Base-by-base conservation (phyloP, 2,113 vertebrate genomes). In the Lampris incognitus region DNA sequence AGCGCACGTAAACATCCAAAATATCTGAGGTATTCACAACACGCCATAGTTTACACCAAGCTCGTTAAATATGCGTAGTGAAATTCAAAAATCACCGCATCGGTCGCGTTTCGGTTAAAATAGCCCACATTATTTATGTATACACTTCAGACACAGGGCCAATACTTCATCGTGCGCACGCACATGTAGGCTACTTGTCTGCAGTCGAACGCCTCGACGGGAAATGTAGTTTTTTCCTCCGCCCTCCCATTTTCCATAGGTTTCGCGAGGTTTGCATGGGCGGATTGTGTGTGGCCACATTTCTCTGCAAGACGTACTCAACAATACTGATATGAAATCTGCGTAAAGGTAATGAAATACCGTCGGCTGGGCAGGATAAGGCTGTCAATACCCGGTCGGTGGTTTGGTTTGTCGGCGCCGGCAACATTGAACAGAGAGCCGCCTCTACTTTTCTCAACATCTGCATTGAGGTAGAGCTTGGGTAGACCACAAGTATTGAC, bases 191-290 rank as follows among this genome's bases (percentile, higher is more conserved):
- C 39, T 9, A 39, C 2, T 37, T 42, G n/a, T 58, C 11, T 38
- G 39, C 42, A 11, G 62, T 24, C 46, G 60, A 2, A 6, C 0
- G 49, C 76, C 79, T 71, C 56, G 2, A 62, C 73, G 92, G 89
- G 90, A 89, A 68, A 0, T 78, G 0, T 66, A 90, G 89, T 90
- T 68, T 68, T 64, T 50, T 36, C 46, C 1, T 2, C 4, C 4
- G 10, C 56, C 24, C 82, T 76, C 78, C 69, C 59, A 74, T 83
- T 91, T 82, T 81, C 79, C 87, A 71, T 74, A 88, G 84, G 76
- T 91, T 85, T 91, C 87, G 92, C 90, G 86, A 91, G 88, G 90
- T 83, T 90, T 87, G 48, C 82, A 44, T 37, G 74, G 81, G 82
- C 79, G 74, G 84, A 67, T 60, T 79, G 77, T 69, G 77, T 89